Conservation (phyloP, 2,888 invertebrate genomes). For the Homarus gammarus region DNA sequence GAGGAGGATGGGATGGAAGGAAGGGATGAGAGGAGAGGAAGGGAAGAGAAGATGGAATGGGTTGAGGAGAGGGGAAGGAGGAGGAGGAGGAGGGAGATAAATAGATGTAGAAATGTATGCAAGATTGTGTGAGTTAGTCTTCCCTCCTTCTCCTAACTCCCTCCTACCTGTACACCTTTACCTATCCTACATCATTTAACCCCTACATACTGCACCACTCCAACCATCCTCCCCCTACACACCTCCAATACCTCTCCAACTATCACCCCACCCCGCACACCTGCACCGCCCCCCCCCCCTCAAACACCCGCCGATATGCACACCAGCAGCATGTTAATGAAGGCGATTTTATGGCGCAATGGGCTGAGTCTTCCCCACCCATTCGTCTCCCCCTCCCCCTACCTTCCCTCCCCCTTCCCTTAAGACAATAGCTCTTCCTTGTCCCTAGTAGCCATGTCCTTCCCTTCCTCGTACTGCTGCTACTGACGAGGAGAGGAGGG, state of each 20-base stretch:
- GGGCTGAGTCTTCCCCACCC: not conserved
- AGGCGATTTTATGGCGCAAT: slow-evolving; percentile 27
- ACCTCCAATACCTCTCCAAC: not conserved
- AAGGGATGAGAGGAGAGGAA: not conserved
- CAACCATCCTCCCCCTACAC: not conserved
- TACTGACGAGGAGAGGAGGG: too few relatives aligned
- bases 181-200: too few relatives aligned
- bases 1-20: not conserved
- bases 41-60: not conserved
- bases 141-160: too few relatives aligned
- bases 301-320: slow-evolving; percentile 32
- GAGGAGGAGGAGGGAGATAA: not conserved
- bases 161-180: not conserved
- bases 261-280: slow-evolving; percentile 3
- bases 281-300: slow-evolving; percentile 27
- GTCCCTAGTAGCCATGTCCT: too few relatives aligned
- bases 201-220: not conserved
- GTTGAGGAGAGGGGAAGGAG: not conserved
- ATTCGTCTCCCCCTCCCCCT: slow-evolving; percentile 29
- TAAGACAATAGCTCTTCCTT: too few relatives aligned
- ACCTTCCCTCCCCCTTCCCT: too few relatives aligned
- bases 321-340: slow-evolving; percentile 32
- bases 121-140: not conserved
- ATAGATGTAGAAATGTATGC: not conserved
- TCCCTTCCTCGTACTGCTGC: too few relatives aligned